A percentile compares a stretch with the other conserved stretches of the same genome.
Evolutionary conservation across 2,113 vertebrate genomes (phyloP).

Genomic region (Ornithorhynchus anatinus): DNA sequence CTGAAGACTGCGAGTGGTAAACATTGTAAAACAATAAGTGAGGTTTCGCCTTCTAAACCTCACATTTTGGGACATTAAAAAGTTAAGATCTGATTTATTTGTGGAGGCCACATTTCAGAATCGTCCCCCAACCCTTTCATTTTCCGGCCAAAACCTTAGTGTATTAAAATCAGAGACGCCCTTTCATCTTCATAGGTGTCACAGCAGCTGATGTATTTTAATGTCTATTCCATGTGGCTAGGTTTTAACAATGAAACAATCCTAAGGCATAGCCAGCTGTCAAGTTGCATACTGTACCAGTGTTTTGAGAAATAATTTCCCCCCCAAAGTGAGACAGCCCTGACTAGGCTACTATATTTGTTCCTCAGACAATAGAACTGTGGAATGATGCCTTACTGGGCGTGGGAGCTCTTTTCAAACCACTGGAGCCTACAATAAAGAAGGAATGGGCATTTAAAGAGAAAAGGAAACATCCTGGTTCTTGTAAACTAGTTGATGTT

Average conservation of each 20-base stretch:
- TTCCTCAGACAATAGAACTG: slow-evolving; percentile 9
- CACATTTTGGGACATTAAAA: neutral
- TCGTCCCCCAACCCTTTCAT: neutral
- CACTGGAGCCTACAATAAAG: neutral
- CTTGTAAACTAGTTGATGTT: neutral
- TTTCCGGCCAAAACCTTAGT: neutral
- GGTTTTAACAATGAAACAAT: slow-evolving; percentile 63
- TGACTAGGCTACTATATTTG: neutral
- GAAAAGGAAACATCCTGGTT: neutral
- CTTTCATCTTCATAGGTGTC: slow-evolving; percentile 62
- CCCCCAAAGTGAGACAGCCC: slow-evolving; percentile 4
- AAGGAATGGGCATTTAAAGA: neutral
- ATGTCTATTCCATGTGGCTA: slow-evolving; percentile 66
- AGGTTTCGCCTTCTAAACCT: neutral
- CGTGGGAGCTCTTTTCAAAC: neutral
- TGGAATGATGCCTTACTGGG: neutral
- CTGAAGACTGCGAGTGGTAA: slow-evolving; percentile 13
- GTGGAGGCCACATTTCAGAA: neutral
- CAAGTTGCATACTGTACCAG: neutral
- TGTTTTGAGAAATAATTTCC: slow-evolving; percentile 31
- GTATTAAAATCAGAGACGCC: slow-evolving; percentile 29
- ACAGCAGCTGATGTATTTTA: slow-evolving; percentile 45
- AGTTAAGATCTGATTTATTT: neutral
- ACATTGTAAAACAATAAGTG: neutral
- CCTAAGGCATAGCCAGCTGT: slow-evolving; percentile 47